These are phyloP conservation scores for Notarius quadriscutis DNA, from an alignment of 2,113 vertebrate species.

Conservation along the genomic window DNA sequence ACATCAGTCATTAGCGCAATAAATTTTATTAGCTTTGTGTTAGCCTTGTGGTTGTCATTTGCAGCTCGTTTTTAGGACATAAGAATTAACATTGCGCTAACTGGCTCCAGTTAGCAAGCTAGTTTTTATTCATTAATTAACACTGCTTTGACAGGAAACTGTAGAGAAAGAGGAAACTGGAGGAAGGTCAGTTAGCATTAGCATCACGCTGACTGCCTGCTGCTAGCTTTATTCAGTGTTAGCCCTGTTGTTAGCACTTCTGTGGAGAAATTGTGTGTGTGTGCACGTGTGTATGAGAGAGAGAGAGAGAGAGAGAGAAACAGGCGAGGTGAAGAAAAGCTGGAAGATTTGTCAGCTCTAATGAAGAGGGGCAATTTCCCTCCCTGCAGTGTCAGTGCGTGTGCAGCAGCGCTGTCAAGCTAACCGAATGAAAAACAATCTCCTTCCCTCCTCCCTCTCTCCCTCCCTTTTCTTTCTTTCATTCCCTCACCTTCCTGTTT, in stretches of 20 bases:
- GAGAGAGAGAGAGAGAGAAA: constrained; percentile 23
- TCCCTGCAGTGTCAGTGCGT: constrained; percentile 51
- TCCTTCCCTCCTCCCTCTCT: constrained; percentile 37
- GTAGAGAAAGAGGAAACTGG: constrained; percentile 11
- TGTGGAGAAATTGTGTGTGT: neutral
- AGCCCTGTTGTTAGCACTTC: neutral
- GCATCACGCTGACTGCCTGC: constrained; percentile 16
- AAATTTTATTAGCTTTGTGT: neutral
- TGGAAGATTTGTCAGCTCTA: constrained; percentile 55
- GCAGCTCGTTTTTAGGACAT: neutral
- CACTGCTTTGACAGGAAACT: neutral
- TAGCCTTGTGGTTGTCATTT: neutral
- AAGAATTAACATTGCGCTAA: neutral
- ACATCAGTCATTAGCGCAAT: neutral
- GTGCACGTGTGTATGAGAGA: constrained; percentile 17
- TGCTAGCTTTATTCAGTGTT: constrained; percentile 20
- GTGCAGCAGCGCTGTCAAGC: constrained; percentile 31
- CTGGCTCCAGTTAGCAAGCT: neutral
- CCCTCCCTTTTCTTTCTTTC: constrained; percentile 43
- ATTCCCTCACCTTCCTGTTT: constrained; percentile 13
- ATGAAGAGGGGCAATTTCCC: constrained; percentile 59
- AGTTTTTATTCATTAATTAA: constrained; percentile 6
- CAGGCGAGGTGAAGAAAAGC: constrained; percentile 6
- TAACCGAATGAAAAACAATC: constrained; percentile 43
- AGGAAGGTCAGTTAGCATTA: constrained; percentile 26